A percentile compares a stretch with the other conserved stretches of the same genome.
Evolutionary conservation across 2,113 vertebrate species (phyloP).

Genomic region (Hypanus sabinus): DNA sequence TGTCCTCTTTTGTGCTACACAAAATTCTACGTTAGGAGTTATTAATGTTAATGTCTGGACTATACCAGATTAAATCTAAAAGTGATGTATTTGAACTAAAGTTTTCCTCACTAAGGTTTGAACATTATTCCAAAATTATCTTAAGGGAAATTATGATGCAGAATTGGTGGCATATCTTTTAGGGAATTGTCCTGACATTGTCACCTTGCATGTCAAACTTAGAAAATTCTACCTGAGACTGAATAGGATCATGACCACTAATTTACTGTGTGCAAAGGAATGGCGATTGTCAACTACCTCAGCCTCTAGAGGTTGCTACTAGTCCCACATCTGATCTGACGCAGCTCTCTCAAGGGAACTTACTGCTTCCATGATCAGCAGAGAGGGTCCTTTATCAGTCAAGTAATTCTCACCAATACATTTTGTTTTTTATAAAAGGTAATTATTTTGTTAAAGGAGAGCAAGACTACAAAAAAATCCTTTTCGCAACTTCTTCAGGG

Average conservation of each 20-base stretch:
- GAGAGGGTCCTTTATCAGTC: too few species aligned
- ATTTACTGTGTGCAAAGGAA: too few species aligned
- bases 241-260: background rate
- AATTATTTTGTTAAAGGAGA: too few species aligned
- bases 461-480: too few species aligned
- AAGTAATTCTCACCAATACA: too few species aligned
- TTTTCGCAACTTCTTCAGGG: too few species aligned
- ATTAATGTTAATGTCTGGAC: background rate
- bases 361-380: too few species aligned
- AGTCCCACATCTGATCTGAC: too few species aligned
- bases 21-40: background rate
- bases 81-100: background rate
- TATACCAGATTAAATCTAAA: background rate
- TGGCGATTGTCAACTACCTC: too few species aligned
- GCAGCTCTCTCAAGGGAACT: background rate
- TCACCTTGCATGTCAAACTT: background rate
- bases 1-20: background rate
- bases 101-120: background rate
- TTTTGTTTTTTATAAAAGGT: too few species aligned
- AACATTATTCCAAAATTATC: background rate
- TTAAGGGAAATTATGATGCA: background rate
- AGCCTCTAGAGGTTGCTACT: too few species aligned
- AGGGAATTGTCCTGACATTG: background rate
- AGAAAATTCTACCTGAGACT: background rate
- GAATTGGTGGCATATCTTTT: background rate